Evolutionary conservation across 2,888 invertebrate species (phyloP).

Genomic region (Lithophane socia): DNA sequence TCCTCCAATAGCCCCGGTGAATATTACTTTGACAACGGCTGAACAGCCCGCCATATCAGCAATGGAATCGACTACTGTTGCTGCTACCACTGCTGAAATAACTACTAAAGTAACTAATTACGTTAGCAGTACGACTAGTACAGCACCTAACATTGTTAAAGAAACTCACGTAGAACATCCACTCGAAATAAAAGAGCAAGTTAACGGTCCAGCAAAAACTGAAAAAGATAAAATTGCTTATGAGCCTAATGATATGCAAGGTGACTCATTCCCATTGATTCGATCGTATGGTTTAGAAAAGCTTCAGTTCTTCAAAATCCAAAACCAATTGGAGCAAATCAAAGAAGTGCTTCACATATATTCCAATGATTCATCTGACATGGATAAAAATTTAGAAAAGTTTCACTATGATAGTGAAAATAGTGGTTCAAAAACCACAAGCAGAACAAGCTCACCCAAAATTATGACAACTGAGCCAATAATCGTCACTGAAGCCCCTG

Average conservation of each 20-base stretch:
- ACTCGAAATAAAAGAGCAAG: slow-evolving; percentile 68
- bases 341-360: slow-evolving; percentile 84
- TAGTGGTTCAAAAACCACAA: slow-evolving; percentile 41
- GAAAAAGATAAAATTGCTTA: slow-evolving; percentile 77
- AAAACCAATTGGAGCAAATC: slow-evolving; percentile 80
- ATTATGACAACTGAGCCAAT: slow-evolving; percentile 19
- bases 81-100: slow-evolving; percentile 48
- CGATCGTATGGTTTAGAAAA: slow-evolving; percentile 86
- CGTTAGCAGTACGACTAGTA: slow-evolving; percentile 45
- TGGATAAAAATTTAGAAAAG: slow-evolving; percentile 76
- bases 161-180: slow-evolving; percentile 70
- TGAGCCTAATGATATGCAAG: slow-evolving; percentile 85
- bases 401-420: slow-evolving; percentile 80
- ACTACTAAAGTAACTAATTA: slow-evolving; percentile 54
- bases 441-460: slow-evolving; percentile 23
- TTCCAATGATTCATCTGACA: slow-evolving; percentile 79
- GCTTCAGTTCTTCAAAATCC: slow-evolving; percentile 82
- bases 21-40: slow-evolving; percentile 23
- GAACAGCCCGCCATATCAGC: slow-evolving; percentile 13
- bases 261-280: slow-evolving; percentile 83
- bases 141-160: slow-evolving; percentile 47
- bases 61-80: slow-evolving; percentile 27
- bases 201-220: slow-evolving; percentile 44
- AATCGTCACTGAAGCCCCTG: slow-evolving; percentile 59
- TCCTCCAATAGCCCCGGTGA: background rate